Evolutionary conservation across 2,888 invertebrate species (phyloP), one percentile per base, ranked within the genome.

Genomic region (Amphimallon solstitiale): DNA sequence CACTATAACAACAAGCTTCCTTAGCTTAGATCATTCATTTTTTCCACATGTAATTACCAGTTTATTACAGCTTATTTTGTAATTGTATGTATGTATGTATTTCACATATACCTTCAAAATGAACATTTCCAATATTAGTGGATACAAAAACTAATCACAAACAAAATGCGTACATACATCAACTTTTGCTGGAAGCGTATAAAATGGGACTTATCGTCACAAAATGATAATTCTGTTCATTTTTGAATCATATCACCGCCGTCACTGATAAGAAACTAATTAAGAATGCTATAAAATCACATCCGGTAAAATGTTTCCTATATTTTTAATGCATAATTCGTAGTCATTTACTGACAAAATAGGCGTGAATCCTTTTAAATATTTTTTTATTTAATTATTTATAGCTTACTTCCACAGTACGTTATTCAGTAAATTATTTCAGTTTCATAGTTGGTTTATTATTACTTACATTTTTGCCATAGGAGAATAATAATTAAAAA

Each of bases 221-320:
- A 40, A 21, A 56, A 56, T 56, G 21, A 56, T 40, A 56, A 23
- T 43, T 21, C 14, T 43, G 29, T n/a, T n/a, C n/a, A n/a, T 29
- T 7, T 5, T 40, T 23, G 54, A 34, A 54, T 54, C 54, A 54
- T 54, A 54, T 54, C 54, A 54, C 54, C 54, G 54, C 54, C 54
- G 54, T n/a, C 56, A 23, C 4, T 43, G 56, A 56, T 56, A 56
- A 56, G 56, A 56, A 29, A 43, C 29, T 56, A 56, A 56, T 56
- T 56, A 40, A 43, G 40, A 56, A 56, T 40, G 40, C 43, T 56
- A 29, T 29, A 56, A 56, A 56, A 56, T 56, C 56, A 37, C 40
- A 43, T 56, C 56, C 56, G 56, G 48, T 29, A 10, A 23, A 43
- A 12, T 54, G 15, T 56, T 56, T 56, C 23, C 56, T 37, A 40